Percentiles rank a stretch among this genome's conserved stretches.
Conservation (phyloP, 2,888 invertebrate species). For the Mactromeris polynyma region DNA sequence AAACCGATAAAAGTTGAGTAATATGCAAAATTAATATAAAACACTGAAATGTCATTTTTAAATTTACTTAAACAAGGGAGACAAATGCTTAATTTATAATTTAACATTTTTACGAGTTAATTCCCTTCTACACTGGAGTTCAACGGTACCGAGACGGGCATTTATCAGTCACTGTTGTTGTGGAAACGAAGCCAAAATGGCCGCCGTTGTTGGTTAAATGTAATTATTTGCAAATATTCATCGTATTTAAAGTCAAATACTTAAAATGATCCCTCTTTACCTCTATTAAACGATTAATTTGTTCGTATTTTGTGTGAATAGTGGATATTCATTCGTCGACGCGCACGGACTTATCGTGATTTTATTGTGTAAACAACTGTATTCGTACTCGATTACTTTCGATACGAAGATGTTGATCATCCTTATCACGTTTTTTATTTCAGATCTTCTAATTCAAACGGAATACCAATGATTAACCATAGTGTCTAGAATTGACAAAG, state of each 20-base stretch:
- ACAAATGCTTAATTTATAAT: background rate
- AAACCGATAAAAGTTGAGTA: no score
- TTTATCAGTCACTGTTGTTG: slow-evolving; percentile 58
- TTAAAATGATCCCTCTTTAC: background rate
- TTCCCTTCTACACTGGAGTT: background rate
- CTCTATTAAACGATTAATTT: background rate
- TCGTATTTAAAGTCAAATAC: background rate
- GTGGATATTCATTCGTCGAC: background rate
- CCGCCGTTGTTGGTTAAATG: slow-evolving; percentile 33
- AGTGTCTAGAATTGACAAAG: background rate
- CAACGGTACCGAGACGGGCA: background rate
- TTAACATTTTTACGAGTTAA: background rate
- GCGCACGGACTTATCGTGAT: background rate
- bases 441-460: background rate
- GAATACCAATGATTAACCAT: background rate
- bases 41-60: no score
- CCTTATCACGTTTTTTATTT: background rate
- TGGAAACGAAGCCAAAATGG: slow-evolving; percentile 71
- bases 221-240: background rate
- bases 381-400: slow-evolving; percentile 8
- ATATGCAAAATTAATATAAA: no score
- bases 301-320: background rate
- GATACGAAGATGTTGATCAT: background rate
- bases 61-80: background rate
- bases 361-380: background rate